Evolutionary conservation across 2,888 invertebrate species (phyloP).

Genomic region (Mythimna albipuncta): DNA sequence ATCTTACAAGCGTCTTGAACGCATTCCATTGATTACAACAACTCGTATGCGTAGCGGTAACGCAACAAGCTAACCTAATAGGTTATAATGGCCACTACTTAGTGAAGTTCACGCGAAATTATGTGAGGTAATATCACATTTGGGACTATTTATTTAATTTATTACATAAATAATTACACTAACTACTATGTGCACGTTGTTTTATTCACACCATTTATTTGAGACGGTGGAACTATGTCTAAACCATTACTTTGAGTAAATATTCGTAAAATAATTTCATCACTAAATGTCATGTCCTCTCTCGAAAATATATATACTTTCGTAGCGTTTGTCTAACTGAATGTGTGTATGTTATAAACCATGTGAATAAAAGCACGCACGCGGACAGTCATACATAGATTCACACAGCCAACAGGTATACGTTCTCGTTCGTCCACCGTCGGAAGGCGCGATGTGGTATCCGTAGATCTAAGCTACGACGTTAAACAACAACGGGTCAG

Average conservation of each 20-base stretch:
- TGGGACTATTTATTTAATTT: slow-evolving; percentile 72
- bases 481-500: slow-evolving; percentile 78
- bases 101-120: slow-evolving; percentile 60
- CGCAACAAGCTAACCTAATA: slow-evolving; percentile 52
- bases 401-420: slow-evolving; percentile 59
- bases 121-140: slow-evolving; percentile 85
- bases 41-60: slow-evolving; percentile 36
- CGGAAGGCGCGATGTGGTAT: slow-evolving; percentile 74
- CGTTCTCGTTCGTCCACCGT: slow-evolving; percentile 58
- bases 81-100: slow-evolving; percentile 57
- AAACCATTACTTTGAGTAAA: slow-evolving; percentile 56
- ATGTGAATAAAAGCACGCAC: slow-evolving; percentile 59
- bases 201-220: slow-evolving; percentile 69
- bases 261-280: slow-evolving; percentile 62
- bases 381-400: slow-evolving; percentile 48
- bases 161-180: slow-evolving; percentile 79
- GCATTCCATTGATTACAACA: slow-evolving; percentile 37
- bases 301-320: slow-evolving; percentile 51
- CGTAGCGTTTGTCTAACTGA: slow-evolving; percentile 26
- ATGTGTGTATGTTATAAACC: slow-evolving; percentile 40
- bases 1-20: slow-evolving; percentile 58
- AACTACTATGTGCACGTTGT: slow-evolving; percentile 70
- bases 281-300: slow-evolving; percentile 55
- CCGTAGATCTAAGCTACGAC: slow-evolving; percentile 67
- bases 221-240: slow-evolving; percentile 43